Percentiles rank a stretch among this genome's conserved stretches.
phyloP scores from a whole-genome alignment of 2,888 invertebrate genomes.

The Torymus auratus region DNA sequence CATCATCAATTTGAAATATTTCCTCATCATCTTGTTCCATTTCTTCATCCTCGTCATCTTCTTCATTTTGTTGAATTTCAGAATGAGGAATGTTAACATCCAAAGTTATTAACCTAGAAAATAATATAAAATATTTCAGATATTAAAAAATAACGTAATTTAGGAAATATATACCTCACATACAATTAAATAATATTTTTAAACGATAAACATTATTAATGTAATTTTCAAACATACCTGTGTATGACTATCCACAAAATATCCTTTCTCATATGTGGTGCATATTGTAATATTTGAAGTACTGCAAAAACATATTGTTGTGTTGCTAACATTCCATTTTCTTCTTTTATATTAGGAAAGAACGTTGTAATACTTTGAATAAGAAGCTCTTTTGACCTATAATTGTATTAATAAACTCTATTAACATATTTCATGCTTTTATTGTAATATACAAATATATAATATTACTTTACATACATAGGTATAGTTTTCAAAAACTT shows the following conservation, averaged over 20 bases:
- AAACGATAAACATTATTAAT: constrained; percentile 55
- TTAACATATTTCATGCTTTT: constrained; percentile 35
- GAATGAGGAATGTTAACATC: constrained; percentile 84
- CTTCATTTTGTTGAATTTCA: constrained; percentile 78
- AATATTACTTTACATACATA: constrained; percentile 77
- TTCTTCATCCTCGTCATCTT: constrained; percentile 74
- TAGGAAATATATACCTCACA: neutral
- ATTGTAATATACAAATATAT: constrained; percentile 7
- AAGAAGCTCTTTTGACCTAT: constrained; percentile 85
- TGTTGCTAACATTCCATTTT: constrained; percentile 80
- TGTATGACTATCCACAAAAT: constrained; percentile 86
- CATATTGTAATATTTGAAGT: constrained; percentile 85
- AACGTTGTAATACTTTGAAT: constrained; percentile 81
- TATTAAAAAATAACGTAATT: constrained; percentile 9
- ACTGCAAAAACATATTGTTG: constrained; percentile 88
- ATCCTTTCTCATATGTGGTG: constrained; percentile 83
- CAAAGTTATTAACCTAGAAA: constrained; percentile 83
- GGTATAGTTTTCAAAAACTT: constrained; percentile 79
- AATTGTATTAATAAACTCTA: constrained; percentile 52
- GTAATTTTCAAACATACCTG: constrained; percentile 79
- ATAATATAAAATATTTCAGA: constrained; percentile 5
- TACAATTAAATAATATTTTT: constrained; percentile 35
- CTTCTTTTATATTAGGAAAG: constrained; percentile 88
- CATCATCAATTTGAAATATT: constrained; percentile 75
- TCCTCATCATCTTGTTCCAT: constrained; percentile 77